Base-by-base conservation (phyloP, 1,140 invertebrate species). In the Phortica variegata region DNA sequence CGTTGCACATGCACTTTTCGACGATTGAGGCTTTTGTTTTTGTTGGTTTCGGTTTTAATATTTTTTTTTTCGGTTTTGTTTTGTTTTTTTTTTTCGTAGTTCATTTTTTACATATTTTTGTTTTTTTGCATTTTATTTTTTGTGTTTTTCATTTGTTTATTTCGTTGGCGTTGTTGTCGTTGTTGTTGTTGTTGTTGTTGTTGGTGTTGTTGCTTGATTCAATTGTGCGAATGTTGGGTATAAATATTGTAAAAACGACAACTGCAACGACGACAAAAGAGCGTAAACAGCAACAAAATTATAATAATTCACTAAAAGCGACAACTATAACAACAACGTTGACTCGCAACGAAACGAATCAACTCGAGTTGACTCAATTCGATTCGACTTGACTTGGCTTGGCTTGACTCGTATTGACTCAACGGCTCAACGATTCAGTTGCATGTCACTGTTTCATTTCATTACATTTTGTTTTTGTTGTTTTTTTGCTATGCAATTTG, bases 1-100 rank as follows among this genome's bases (percentile, higher is more conserved):
- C 66, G 68, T 71, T 66, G 68, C 68, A 71, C 68, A 71, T 71
- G 66, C 60, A 71, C 49, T 71, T 71, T 71, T 60, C 53, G 48
- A 40, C 1, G 26, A 2, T 32, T 16, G 31, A 43, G 5, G 12
- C 13, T 36, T 54, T 47, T 42, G 31, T 38, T 33, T 8, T 57
- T 34, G 42, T 8, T 6, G n/a, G n/a, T 34, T 34, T 34, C 13
- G 4, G 4, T 51, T 54, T 52, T 31, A 45, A 32, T 44, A 19
- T 49, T 39, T 18, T 43, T 39, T 39, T 57, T 57, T 48, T 31
- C 36, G 41, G 36, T 50, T 60, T 49, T 41, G 47, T 61, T 36
- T 47, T 16, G 33, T 36, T 41, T 43, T 58, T 43, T 63, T 60
- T 48, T 31, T 39, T 44, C 46, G 32, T 53, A 33, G 34, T 26